Evolutionary conservation across 2,888 invertebrate species (phyloP).

Genomic region (Tipula confusa): DNA sequence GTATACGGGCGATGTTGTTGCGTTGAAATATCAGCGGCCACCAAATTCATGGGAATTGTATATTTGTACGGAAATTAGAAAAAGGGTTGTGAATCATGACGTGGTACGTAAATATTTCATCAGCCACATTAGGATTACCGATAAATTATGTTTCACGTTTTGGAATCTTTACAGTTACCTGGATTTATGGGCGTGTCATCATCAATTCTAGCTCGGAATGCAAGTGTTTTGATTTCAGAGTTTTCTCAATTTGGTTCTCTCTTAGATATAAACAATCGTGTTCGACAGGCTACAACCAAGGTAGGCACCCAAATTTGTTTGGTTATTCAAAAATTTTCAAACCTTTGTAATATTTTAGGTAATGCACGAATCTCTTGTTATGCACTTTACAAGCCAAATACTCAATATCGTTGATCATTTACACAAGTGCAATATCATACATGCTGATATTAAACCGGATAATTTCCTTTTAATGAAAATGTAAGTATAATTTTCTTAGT

Average conservation of each 20-base stretch:
- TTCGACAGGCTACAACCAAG: constrained; percentile 67
- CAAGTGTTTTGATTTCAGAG: constrained; percentile 79
- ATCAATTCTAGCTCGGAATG: constrained; percentile 75
- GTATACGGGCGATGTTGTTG: constrained; percentile 53
- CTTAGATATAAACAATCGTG: constrained; percentile 73
- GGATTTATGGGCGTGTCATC: constrained; percentile 77
- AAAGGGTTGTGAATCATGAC: constrained; percentile 59
- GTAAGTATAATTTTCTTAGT: constrained; percentile 50
- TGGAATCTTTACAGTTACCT: constrained; percentile 55
- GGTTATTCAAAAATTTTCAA: not conserved
- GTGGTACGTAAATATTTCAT: constrained; percentile 48
- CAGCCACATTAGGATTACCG: no score
- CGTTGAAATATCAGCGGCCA: constrained; percentile 84
- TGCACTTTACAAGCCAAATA: constrained; percentile 81
- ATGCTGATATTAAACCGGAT: constrained; percentile 95
- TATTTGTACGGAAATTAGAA: constrained; percentile 76
- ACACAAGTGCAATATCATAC: constrained; percentile 84
- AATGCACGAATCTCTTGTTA: constrained; percentile 69
- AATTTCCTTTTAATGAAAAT: constrained; percentile 80
- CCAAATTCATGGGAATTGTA: constrained; percentile 93
- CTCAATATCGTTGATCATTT: constrained; percentile 77
- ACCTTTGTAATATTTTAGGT: constrained; percentile 42
- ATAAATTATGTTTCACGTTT: not conserved
- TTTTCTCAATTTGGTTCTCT: constrained; percentile 80
- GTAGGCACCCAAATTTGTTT: constrained; percentile 32